Conservation (phyloP, 92 coral and sea anemone species). For the Phenganax marumi region DNA sequence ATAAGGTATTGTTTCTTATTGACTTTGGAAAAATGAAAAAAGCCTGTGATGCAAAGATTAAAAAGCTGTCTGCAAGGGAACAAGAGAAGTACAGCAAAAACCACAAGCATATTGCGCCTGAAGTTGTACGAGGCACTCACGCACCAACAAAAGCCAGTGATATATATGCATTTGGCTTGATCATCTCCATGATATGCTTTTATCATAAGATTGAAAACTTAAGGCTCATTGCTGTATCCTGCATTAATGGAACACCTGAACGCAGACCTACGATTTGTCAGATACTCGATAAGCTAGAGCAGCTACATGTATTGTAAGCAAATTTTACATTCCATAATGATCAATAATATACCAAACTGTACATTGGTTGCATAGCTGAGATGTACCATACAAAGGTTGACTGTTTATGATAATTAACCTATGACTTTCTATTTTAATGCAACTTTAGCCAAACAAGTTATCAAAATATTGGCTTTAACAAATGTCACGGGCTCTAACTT, state of each 20-base stretch:
- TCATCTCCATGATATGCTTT: slow-evolving; percentile 6
- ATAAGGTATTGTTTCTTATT: background rate
- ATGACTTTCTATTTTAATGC: too few species aligned
- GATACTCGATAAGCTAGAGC: background rate
- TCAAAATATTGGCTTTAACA: too few species aligned
- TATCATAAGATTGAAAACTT: slow-evolving; percentile 7
- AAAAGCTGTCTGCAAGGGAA: slow-evolving; percentile 7
- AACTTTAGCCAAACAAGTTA: too few species aligned
- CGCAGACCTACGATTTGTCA: background rate
- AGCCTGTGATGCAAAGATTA: background rate
- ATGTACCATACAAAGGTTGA: too few species aligned
- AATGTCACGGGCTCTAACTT: too few species aligned
- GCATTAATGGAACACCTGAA: slow-evolving; percentile 4
- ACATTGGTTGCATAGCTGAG: too few species aligned
- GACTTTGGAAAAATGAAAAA: slow-evolving; percentile 26
- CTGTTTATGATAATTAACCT: too few species aligned
- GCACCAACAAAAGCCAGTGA: slow-evolving; percentile 6
- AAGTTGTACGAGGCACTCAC: slow-evolving; percentile 3
- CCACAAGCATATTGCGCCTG: slow-evolving; percentile 22
- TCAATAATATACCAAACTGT: too few species aligned
- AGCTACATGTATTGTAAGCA: too few species aligned
- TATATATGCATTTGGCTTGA: slow-evolving; percentile 29
- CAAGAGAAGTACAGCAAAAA: background rate
- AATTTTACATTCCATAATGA: too few species aligned
- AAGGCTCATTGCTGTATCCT: background rate